phyloP scores from a whole-genome alignment of 2,113 vertebrate genomes.

The Dolichallabes microphthalmus region DNA sequence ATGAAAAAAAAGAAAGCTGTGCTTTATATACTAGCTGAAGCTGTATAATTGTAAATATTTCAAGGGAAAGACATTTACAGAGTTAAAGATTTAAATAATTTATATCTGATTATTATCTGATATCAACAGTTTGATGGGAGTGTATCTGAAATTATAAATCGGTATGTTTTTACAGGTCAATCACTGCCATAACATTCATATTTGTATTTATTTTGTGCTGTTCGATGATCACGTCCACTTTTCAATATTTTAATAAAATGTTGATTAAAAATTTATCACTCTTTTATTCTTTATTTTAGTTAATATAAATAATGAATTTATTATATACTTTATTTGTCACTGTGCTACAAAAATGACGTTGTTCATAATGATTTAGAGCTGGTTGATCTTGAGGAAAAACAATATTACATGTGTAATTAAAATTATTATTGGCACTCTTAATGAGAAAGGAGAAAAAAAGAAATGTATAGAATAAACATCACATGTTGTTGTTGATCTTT shows the following conservation, averaged over 20 bases:
- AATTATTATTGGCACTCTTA: background rate
- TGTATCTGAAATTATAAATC: conserved; percentile 7
- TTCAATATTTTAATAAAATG: conserved; percentile 74
- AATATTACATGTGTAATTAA: background rate
- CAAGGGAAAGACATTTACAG: background rate
- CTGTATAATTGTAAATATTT: background rate
- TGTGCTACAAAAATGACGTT: background rate
- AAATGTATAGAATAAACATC: background rate
- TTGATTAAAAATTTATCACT: conserved; percentile 48
- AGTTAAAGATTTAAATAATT: conserved; percentile 10
- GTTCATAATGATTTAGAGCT: background rate
- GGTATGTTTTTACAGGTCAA: conserved; percentile 58
- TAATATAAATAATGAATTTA: background rate
- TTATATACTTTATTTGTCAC: background rate
- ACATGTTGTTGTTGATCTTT: too few species aligned
- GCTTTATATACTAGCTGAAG: background rate
- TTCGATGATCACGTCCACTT: conserved; percentile 60
- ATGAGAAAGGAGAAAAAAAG: background rate
- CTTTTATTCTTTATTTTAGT: background rate
- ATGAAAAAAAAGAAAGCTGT: background rate
- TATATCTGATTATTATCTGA: background rate
- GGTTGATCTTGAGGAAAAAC: background rate
- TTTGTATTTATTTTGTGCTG: conserved; percentile 77
- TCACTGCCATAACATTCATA: conserved; percentile 70
- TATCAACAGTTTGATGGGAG: conserved; percentile 29